phyloP scores from a whole-genome alignment of 1,140 invertebrate genomes.

The Musca domestica region DNA sequence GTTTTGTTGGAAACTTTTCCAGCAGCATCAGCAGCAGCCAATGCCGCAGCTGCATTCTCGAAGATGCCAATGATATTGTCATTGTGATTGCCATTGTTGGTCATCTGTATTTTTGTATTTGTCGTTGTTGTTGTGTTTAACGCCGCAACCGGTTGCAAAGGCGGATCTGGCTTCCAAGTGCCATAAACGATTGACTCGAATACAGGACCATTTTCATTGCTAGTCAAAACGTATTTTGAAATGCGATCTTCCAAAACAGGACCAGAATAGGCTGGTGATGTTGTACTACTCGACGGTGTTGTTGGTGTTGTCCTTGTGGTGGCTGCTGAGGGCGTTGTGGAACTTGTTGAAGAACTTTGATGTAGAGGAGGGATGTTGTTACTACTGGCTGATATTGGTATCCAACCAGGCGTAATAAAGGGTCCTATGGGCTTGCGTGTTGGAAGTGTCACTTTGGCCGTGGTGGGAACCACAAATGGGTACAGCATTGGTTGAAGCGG shows the following conservation, averaged over 20 bases:
- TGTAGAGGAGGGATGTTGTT: neutral
- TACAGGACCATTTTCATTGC: slow-evolving; percentile 3
- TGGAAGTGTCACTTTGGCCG: neutral
- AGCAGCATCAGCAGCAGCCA: slow-evolving; percentile 45
- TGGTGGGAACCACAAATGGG: slow-evolving; percentile 23
- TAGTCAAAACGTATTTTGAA: neutral
- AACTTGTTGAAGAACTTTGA: neutral
- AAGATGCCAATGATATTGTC: slow-evolving; percentile 1
- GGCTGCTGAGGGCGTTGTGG: neutral
- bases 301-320: neutral
- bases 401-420: slow-evolving; percentile 9
- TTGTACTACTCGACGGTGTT: neutral
- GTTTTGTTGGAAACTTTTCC: slow-evolving; percentile 16
- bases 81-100: neutral
- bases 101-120: neutral
- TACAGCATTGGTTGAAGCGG: slow-evolving; percentile 22
- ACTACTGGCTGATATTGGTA: slow-evolving; percentile 8
- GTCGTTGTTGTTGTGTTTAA: slow-evolving; percentile 11
- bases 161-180: slow-evolving; percentile 47
- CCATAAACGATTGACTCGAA: slow-evolving; percentile 43
- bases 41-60: slow-evolving; percentile 34
- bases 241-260: slow-evolving; percentile 17
- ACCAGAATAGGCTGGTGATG: neutral
- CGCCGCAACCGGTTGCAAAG: slow-evolving; percentile 28
- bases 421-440: neutral